These are phyloP conservation scores for Apus apus DNA, from an alignment of 2,113 vertebrate species.

Conservation along the genomic window DNA sequence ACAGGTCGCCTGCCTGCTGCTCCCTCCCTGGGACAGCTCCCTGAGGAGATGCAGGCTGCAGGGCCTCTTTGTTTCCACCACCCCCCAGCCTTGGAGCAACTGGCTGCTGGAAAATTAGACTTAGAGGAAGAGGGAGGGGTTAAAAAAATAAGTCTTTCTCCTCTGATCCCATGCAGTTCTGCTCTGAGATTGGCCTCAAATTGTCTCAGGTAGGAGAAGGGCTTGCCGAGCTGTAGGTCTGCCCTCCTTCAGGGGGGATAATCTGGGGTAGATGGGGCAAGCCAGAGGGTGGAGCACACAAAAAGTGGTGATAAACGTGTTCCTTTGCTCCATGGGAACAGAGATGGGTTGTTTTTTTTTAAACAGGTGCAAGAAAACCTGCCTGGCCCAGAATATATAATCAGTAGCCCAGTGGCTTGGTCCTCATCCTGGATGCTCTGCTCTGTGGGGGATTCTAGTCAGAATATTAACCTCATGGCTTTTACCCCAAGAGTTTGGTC, in stretches of 20 bases:
- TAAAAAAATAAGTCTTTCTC: background rate
- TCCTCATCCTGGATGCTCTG: background rate
- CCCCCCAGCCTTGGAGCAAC: background rate
- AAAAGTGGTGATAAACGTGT: rapidly evolving
- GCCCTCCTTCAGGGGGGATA: background rate
- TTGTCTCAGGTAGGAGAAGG: background rate
- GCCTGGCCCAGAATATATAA: background rate
- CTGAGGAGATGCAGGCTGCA: background rate
- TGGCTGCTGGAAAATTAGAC: background rate
- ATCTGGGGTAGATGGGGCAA: background rate
- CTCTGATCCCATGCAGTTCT: rapidly evolving
- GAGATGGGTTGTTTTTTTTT: too few relatives aligned
- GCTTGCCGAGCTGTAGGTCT: background rate
- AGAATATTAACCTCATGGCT: background rate
- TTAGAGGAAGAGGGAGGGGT: rapidly evolving
- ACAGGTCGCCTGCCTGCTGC: rapidly evolving
- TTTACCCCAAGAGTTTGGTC: rapidly evolving
- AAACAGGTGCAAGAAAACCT: background rate
- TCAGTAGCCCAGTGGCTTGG: background rate
- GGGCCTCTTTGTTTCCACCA: background rate
- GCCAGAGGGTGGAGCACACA: background rate
- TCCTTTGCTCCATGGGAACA: background rate
- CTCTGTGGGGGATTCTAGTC: background rate
- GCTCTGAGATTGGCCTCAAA: background rate
- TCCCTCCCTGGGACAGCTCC: background rate